Conservation (phyloP, 2,888 invertebrate species). For the Lypha dubia region DNA sequence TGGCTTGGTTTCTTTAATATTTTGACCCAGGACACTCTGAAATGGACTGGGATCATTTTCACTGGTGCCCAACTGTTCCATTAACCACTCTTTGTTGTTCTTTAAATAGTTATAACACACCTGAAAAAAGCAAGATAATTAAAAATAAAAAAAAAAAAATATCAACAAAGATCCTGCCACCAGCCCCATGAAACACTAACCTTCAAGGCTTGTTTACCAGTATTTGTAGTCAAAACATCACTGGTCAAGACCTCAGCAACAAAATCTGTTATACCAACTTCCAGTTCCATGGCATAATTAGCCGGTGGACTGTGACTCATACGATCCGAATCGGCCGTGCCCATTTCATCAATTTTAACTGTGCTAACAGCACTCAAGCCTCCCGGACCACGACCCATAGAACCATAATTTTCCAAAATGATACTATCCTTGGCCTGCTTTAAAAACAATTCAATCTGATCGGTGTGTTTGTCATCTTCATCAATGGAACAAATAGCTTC, state of each 20-base stretch:
- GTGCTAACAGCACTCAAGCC: constrained; percentile 81
- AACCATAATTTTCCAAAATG: constrained; percentile 80
- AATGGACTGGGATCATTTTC: constrained; percentile 79
- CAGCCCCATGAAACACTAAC: constrained; percentile 75
- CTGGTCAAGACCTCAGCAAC: constrained; percentile 86
- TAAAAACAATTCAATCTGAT: constrained; percentile 88
- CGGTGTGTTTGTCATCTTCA: constrained; percentile 91
- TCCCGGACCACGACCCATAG: constrained; percentile 68
- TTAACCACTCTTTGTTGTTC: constrained; percentile 88
- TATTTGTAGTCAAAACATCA: constrained; percentile 86
- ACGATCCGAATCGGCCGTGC: constrained; percentile 78
- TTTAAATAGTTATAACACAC: constrained; percentile 89
- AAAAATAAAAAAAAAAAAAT: not conserved
- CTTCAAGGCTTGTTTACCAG: constrained; percentile 85
- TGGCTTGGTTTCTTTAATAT: constrained; percentile 81
- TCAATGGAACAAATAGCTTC: constrained; percentile 92
- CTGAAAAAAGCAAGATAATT: constrained; percentile 81
- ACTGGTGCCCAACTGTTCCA: constrained; percentile 85
- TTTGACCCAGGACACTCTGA: constrained; percentile 82
- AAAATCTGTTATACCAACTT: constrained; percentile 84
- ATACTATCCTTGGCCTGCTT: constrained; percentile 85
- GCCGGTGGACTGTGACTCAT: constrained; percentile 80
- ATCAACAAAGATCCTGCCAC: not conserved
- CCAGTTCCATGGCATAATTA: constrained; percentile 81
- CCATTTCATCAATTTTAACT: constrained; percentile 80